These are phyloP conservation scores for Pongo abelii DNA, from an alignment of 2,113 vertebrate genomes.

Conservation along the genomic window DNA sequence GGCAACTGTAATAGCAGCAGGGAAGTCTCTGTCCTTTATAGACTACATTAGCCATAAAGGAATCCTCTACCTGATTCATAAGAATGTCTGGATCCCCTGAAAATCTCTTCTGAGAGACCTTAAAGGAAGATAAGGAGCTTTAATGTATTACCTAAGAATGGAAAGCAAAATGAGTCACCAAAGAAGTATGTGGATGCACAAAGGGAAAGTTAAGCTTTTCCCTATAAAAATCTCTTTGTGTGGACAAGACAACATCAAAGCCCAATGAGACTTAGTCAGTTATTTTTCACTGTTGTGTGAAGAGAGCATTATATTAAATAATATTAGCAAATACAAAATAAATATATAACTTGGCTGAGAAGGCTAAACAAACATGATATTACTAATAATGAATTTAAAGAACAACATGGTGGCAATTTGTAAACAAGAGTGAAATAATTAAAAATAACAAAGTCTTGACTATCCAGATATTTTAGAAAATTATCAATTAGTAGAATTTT, in stretches of 20 bases:
- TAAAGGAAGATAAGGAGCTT: neutral
- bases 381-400: neutral
- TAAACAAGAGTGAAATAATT: constrained; percentile 5
- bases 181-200: neutral
- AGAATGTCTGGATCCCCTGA: neutral
- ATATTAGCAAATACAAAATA: neutral
- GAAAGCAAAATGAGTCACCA: neutral
- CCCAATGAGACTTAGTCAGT: neutral
- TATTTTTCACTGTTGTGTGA: neutral
- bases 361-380: neutral
- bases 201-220: neutral
- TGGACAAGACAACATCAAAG: neutral
- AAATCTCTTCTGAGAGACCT: neutral
- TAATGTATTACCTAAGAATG: neutral
- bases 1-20: neutral
- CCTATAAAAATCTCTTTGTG: neutral
- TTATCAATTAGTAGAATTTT: neutral
- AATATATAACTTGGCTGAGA: neutral
- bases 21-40: neutral
- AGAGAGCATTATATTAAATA: neutral
- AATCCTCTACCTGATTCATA: neutral
- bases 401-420: neutral
- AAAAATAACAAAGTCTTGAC: constrained; percentile 27
- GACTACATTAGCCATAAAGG: neutral
- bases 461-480: constrained; percentile 25